phyloP scores from a whole-genome alignment of 2,888 invertebrate genomes.

The Cetonia aurata region DNA sequence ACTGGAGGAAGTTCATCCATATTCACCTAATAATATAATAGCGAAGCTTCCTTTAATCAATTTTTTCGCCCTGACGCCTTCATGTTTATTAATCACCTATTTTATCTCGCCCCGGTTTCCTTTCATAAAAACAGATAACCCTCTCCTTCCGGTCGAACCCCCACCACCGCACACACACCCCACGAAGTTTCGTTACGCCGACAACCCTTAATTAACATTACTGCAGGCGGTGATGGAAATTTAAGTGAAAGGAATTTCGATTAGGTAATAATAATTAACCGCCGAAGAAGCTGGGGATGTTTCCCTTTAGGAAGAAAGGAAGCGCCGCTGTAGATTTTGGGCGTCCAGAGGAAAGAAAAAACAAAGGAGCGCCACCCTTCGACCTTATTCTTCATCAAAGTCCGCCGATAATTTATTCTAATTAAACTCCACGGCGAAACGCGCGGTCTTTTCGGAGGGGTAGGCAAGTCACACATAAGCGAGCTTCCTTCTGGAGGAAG shows the following conservation, averaged over 20 bases:
- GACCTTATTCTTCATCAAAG: conserved; percentile 14
- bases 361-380: conserved; percentile 3
- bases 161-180: no score
- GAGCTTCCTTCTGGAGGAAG: conserved; percentile 3
- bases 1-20: no score
- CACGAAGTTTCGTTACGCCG: not conserved
- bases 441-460: not conserved
- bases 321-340: not conserved
- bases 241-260: conserved; percentile 44
- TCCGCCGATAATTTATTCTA: conserved; percentile 55
- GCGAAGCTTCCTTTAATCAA: no score
- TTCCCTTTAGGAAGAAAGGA: not conserved
- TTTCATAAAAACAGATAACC: no score
- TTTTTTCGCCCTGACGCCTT: no score
- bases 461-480: not conserved
- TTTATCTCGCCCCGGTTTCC: no score
- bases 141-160: no score
- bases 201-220: conserved; percentile 38
- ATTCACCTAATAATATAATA: no score
- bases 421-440: conserved; percentile 52
- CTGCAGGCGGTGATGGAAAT: conserved; percentile 31
- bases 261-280: conserved; percentile 46
- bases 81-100: no score
- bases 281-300: not conserved
- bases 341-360: not conserved